Evolutionary conservation across 2,888 invertebrate genomes (phyloP), one percentile per base, ranked within the genome.

Genomic region (Leptopilina syphax): DNA sequence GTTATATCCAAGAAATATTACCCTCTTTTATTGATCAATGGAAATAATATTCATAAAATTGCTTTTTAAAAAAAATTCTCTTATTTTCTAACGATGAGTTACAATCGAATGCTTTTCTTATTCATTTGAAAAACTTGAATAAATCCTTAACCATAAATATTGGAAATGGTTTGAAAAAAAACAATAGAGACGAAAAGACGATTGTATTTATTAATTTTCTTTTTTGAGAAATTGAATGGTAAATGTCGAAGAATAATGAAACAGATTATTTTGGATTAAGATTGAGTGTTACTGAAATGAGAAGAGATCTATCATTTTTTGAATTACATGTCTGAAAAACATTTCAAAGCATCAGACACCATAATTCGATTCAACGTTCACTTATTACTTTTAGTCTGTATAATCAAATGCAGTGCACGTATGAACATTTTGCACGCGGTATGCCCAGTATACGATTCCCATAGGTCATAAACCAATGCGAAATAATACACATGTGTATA

Each of bases 401-500:
- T 47, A 68, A 68, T 50, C 50, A 12, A 73, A 73, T 73, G 41
- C 57, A 41, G 34, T 34, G 34, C 73, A 73, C 73, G 73, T 73
- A 73, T 41, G 57, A 73, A n/a, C n/a, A 1, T 57, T 73, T 73
- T 73, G 41, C 57, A 57, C 10, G 54, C 34, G 10, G 34, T n/a
- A 34, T 73, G 34, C 12, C 73, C 73, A 24, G 9, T 73, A 34
- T 70, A 73, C 47, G 60, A 76, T 83, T 83, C 79, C 78, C 81
- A 78, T 65, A 82, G 81, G 79, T 80, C 57, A 65, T 65, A 41
- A 68, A 50, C 47, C 73, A 67, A 66, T 65, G 65, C 57, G 65
- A 18, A 50, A 81, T 83, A 80, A 81, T 85, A 70, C 78, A 76
- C 81, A 67, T 80, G 81, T 81, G 80, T 82, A 81, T 82, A 79